Evolutionary conservation across 2,888 invertebrate species (phyloP), one percentile per base, ranked within the genome.

Genomic region (Lasius platythorax): DNA sequence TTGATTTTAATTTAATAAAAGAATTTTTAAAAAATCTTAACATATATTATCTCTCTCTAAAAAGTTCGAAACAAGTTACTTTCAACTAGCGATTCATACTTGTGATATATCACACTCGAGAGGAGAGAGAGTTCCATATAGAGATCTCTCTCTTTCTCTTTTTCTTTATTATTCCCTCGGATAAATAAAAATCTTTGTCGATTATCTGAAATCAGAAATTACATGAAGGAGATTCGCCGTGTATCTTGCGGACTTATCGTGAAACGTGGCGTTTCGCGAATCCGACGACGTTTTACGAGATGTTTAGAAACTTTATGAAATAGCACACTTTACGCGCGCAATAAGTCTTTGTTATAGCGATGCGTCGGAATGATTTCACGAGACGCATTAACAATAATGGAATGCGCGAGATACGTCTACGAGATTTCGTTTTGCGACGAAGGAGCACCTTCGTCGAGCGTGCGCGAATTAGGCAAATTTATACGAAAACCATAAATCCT

Each of bases 391-490:
- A 43, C 18, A 23, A 78, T 30, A 43, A 68, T 56, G 40, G 40
- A 78, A 68, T 8, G 70, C 23, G 23, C 12, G n/a, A 23, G 56
- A 56, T 56, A 40, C 56, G 40, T 40, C 50, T 12, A 9, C 56
- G 40, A 12, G 58, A 30, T 61, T 72, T 79, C 33, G 72, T 72
- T 23, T 72, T 37, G 61, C 61, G 61, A 61, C 18, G 79, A 56
- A 61, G 72, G 61, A 50, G 58, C 58, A 53, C 37, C 46, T 23
- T 23, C 23, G 50, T 30, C 43, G 66, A 74, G 67, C 43, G 56
- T 33, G 82, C 12, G 53, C 67, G 67, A 73, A 58, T 86, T 74
- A 89, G 83, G 89, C 86, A 87, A 87, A 89, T 89, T 46, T 33
- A 50, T 63, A 63, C 64, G 72, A 78, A 82, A 78, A 82, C 79